Evolutionary conservation across 2,113 vertebrate genomes (phyloP).

Genomic region (Peromyscus californicus): DNA sequence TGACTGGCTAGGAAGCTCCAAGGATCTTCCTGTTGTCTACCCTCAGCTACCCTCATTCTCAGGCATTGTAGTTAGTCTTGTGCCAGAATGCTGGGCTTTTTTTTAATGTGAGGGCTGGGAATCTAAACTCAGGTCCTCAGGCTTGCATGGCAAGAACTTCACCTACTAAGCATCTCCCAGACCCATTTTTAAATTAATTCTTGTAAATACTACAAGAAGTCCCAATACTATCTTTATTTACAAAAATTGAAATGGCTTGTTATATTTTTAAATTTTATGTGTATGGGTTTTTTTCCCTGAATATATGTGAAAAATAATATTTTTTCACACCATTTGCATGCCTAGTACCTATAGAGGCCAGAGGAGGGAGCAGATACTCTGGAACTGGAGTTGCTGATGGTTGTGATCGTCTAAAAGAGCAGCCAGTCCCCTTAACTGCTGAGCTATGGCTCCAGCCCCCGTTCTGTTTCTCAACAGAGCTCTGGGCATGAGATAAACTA

Average conservation of each 20-base stretch:
- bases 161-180: background rate
- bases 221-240: background rate
- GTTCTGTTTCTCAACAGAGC: constrained; percentile 3
- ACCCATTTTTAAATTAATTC: background rate
- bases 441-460: background rate
- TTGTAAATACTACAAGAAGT: background rate
- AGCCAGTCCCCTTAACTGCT: background rate
- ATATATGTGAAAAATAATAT: no score
- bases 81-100: background rate
- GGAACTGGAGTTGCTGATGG: background rate
- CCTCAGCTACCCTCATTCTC: background rate
- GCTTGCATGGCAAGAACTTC: background rate
- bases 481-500: background rate
- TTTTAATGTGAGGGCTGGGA: no score
- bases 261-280: background rate
- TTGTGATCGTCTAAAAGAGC: background rate
- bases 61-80: background rate
- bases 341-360: background rate
- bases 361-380: background rate
- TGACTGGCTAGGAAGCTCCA: background rate
- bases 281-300: background rate
- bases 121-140: background rate
- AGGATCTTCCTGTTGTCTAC: background rate
- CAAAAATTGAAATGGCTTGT: background rate
- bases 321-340: background rate